Percentiles rank a stretch among this genome's conserved stretches.
These are phyloP conservation scores for Phocides pigmalion DNA, from an alignment of 1,140 invertebrate species.

Conservation along the genomic window DNA sequence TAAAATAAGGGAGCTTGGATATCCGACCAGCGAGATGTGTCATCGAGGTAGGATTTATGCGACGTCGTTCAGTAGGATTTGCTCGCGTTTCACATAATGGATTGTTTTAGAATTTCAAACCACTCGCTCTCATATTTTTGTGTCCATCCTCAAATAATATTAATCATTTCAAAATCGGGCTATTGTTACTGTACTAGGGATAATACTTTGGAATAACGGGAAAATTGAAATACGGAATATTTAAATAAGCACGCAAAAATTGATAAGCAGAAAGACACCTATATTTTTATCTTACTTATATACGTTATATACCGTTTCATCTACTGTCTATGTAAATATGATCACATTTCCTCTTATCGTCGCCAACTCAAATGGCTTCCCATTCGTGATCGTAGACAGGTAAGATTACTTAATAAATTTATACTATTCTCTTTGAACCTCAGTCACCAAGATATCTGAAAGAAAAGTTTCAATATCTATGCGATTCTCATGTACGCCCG, in stretches of 20 bases:
- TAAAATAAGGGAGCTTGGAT: slow-evolving; percentile 20
- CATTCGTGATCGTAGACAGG: no score
- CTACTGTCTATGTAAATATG: no score
- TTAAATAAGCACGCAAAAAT: background rate
- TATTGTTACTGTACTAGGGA: slow-evolving; percentile 13
- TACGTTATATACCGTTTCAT: no score
- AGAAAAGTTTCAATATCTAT: no score
- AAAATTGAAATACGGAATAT: background rate
- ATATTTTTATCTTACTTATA: no score
- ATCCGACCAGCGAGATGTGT: slow-evolving; percentile 15
- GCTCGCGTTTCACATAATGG: slow-evolving; percentile 22
- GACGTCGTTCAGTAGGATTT: slow-evolving; percentile 27
- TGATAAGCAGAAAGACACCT: background rate
- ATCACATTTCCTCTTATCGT: no score
- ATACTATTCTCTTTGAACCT: no score
- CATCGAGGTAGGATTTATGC: slow-evolving; percentile 26
- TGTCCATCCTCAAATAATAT: slow-evolving; percentile 15
- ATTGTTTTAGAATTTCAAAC: slow-evolving; percentile 32
- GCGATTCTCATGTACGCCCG: no score
- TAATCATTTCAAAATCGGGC: slow-evolving; percentile 20
- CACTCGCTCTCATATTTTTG: slow-evolving; percentile 24
- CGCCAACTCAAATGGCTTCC: no score
- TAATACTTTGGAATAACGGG: background rate
- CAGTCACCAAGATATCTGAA: no score
- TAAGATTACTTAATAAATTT: no score